phyloP scores from a whole-genome alignment of 2,797 vertebrate genomes.

The Pangasius sanitwongsei region DNA sequence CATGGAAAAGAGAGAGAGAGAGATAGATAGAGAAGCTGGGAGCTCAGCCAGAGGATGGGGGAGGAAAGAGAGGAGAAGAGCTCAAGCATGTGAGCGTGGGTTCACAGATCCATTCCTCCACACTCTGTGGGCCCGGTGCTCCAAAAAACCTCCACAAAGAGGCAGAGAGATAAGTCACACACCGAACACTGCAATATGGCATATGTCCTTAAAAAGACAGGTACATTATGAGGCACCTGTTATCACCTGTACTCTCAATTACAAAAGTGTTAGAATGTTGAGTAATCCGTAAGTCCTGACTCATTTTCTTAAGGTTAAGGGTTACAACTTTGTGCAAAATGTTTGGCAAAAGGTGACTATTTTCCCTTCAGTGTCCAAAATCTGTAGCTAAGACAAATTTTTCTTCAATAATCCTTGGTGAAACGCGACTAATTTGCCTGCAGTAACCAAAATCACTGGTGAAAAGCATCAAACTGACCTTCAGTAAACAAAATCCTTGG shows the following conservation, averaged over 20 bases:
- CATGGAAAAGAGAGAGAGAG: conserved; percentile 45
- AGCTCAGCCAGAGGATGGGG: conserved; percentile 65
- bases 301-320: not conserved
- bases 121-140: conserved; percentile 52
- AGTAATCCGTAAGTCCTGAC: not conserved
- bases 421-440: not conserved
- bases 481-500: not conserved
- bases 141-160: conserved; percentile 50
- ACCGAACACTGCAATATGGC: not conserved
- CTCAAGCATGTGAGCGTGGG: conserved; percentile 48
- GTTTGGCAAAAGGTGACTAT: not conserved
- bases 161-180: not conserved
- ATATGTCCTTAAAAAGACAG: not conserved
- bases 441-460: not conserved
- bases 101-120: conserved; percentile 47
- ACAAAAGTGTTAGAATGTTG: not conserved
- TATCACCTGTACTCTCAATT: not conserved
- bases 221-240: not conserved
- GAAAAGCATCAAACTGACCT: not conserved
- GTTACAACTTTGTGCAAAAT: not conserved
- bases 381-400: too few relatives aligned
- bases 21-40: conserved; percentile 61
- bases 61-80: conserved; percentile 54
- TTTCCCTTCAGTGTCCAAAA: not conserved
- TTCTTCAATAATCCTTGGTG: not conserved